Evolutionary conservation across 2,888 invertebrate species (phyloP).

Genomic region (Standfussiana lucernea): DNA sequence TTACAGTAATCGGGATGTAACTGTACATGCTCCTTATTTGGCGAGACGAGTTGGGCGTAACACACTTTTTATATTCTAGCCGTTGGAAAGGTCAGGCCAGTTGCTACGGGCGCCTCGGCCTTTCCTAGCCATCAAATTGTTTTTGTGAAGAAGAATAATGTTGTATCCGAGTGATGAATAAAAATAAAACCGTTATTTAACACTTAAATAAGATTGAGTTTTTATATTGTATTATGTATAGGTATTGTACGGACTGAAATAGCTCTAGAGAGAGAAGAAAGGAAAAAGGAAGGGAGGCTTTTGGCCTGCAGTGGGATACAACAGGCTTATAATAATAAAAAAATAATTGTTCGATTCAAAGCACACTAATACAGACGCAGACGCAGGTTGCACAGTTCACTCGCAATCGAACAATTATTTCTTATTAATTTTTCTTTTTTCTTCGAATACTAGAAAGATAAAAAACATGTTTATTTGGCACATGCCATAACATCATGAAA

Average conservation of each 20-base stretch:
- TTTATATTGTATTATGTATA: conserved; percentile 1
- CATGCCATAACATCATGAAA: too few relatives aligned
- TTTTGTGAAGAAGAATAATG: conserved; percentile 52
- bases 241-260: not conserved
- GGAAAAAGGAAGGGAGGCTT: not conserved
- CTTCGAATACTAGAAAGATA: too few relatives aligned
- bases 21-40: conserved; percentile 68
- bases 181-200: conserved; percentile 49
- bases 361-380: too few relatives aligned
- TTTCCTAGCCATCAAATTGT: conserved; percentile 48
- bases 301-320: not conserved
- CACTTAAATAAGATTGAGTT: conserved; percentile 43
- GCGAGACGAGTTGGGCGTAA: conserved; percentile 65
- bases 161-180: conserved; percentile 46
- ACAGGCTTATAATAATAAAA: not conserved
- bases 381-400: too few relatives aligned
- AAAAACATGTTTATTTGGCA: too few relatives aligned
- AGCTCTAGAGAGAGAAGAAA: not conserved
- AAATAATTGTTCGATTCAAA: not conserved
- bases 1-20: conserved; percentile 65
- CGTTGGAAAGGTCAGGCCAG: conserved; percentile 62
- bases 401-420: too few relatives aligned
- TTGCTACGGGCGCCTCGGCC: conserved; percentile 26
- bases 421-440: too few relatives aligned
- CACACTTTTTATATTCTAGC: conserved; percentile 64